A percentile compares a stretch with the other conserved stretches of the same genome.
Evolutionary conservation across 1,140 invertebrate species (phyloP).

Genomic region (Drosophila santomea): DNA sequence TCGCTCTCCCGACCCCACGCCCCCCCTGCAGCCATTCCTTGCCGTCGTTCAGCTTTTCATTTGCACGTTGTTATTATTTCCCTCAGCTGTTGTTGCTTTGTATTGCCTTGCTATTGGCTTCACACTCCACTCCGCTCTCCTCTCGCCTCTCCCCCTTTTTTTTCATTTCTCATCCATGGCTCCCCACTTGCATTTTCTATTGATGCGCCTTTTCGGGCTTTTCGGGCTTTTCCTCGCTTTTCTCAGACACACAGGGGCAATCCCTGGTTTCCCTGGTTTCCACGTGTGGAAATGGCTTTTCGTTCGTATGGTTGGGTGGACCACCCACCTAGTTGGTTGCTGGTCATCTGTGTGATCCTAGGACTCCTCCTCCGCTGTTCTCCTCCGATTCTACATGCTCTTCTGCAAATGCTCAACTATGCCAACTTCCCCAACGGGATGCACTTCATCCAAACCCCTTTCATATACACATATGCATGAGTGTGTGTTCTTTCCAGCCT

Average conservation of each 20-base stretch:
- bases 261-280: conserved; percentile 13
- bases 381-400: not conserved
- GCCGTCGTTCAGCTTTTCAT: conserved; percentile 52
- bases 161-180: not conserved
- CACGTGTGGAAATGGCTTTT: conserved; percentile 34
- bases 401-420: not conserved
- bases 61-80: conserved; percentile 74
- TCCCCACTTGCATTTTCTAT: conserved; percentile 64
- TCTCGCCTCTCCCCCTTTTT: not conserved
- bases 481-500: conserved; percentile 9
- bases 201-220: conserved; percentile 30
- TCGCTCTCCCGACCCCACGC: not conserved
- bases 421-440: not conserved
- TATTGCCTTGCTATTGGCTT: conserved; percentile 24
- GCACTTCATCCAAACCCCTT: not conserved
- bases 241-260: conserved; percentile 7
- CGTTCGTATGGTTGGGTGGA: conserved; percentile 9
- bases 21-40: conserved; percentile 5
- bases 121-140: not conserved
- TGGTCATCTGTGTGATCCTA: conserved; percentile 27
- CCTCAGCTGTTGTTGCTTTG: conserved; percentile 35
- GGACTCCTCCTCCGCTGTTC: not conserved
- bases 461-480: too few relatives aligned
- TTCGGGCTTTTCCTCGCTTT: conserved; percentile 1
- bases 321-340: not conserved